Evolutionary conservation across 2,797 vertebrate genomes (phyloP).

Genomic region (Cirrhinus molitorella): DNA sequence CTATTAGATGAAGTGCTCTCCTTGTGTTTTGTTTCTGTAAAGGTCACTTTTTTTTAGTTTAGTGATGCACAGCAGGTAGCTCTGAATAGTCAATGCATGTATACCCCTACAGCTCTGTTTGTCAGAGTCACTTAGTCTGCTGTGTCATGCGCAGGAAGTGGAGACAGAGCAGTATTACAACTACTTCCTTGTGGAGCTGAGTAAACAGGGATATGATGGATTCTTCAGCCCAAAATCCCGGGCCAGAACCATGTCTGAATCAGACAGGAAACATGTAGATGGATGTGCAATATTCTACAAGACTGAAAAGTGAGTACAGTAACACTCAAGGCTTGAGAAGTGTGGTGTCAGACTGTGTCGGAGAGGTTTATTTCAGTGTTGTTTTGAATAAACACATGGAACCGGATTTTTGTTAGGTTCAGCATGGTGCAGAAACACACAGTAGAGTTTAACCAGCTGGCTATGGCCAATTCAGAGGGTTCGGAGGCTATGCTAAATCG

Average conservation of each 20-base stretch:
- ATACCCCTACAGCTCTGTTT: neutral
- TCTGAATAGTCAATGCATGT: neutral
- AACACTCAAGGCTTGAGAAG: neutral
- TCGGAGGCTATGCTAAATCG: slow-evolving; percentile 98
- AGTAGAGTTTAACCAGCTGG: slow-evolving; percentile 99
- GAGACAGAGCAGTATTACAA: slow-evolving; percentile 97
- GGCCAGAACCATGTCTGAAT: slow-evolving; percentile 98
- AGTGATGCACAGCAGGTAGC: slow-evolving; percentile 13
- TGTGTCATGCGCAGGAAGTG: slow-evolving; percentile 84
- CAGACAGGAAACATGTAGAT: slow-evolving; percentile 96
- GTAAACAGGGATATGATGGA: slow-evolving; percentile 95
- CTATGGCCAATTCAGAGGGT: slow-evolving; percentile 98
- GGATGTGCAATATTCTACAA: slow-evolving; percentile 98
- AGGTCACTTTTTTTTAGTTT: neutral
- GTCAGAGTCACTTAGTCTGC: neutral
- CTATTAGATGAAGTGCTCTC: neutral
- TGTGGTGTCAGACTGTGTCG: slow-evolving; percentile 1
- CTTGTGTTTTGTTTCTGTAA: slow-evolving; percentile 9
- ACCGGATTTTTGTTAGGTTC: slow-evolving; percentile 79
- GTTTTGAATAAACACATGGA: neutral
- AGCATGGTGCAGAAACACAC: slow-evolving; percentile 96
- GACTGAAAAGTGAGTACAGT: slow-evolving; percentile 90
- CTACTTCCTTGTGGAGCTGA: slow-evolving; percentile 95
- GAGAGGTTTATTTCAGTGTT: neutral
- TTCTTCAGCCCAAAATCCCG: slow-evolving; percentile 98